A percentile compares a stretch with the other conserved stretches of the same genome.
Evolutionary conservation across 1,140 invertebrate genomes (phyloP).

Genomic region (Drosophila biarmipes): DNA sequence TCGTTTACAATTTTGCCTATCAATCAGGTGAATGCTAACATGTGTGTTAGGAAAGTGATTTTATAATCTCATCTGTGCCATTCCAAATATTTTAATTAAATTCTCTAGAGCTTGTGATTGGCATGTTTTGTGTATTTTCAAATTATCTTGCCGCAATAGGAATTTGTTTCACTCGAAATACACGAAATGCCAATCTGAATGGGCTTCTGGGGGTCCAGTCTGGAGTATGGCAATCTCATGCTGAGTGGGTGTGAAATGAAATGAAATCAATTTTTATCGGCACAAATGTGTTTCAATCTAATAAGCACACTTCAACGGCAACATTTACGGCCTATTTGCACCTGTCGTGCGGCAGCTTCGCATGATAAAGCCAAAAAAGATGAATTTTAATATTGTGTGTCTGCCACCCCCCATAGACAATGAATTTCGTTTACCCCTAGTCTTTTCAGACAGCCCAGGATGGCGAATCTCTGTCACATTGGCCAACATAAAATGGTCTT

Average conservation of each 20-base stretch:
- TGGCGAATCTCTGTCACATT: not conserved
- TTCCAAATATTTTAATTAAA: conserved; percentile 8
- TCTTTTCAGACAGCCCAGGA: no score
- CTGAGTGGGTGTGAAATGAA: conserved; percentile 31
- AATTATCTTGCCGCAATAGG: conserved; percentile 17
- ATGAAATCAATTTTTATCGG: conserved; percentile 44
- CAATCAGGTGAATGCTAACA: no score
- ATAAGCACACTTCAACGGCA: conserved; percentile 24
- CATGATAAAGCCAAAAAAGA: conserved; percentile 1
- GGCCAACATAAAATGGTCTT: not conserved
- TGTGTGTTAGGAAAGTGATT: not conserved
- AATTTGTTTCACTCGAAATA: conserved; percentile 25
- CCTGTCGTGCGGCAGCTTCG: conserved; percentile 30
- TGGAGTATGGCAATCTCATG: conserved; percentile 18
- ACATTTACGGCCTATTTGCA: conserved; percentile 44
- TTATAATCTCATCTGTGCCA: not conserved
- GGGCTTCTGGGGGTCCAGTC: conserved; percentile 7
- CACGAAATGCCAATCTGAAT: conserved; percentile 4
- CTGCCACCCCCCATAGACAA: conserved; percentile 5
- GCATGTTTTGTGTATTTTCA: conserved; percentile 22
- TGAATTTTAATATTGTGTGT: conserved; percentile 6
- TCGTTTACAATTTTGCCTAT: not conserved
- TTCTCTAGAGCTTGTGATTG: conserved; percentile 1
- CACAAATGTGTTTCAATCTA: conserved; percentile 43
- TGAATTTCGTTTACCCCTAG: not conserved